Evolutionary conservation across 1,140 invertebrate species (phyloP), one percentile per base, ranked within the genome.

Genomic region (Drosophila auraria): DNA sequence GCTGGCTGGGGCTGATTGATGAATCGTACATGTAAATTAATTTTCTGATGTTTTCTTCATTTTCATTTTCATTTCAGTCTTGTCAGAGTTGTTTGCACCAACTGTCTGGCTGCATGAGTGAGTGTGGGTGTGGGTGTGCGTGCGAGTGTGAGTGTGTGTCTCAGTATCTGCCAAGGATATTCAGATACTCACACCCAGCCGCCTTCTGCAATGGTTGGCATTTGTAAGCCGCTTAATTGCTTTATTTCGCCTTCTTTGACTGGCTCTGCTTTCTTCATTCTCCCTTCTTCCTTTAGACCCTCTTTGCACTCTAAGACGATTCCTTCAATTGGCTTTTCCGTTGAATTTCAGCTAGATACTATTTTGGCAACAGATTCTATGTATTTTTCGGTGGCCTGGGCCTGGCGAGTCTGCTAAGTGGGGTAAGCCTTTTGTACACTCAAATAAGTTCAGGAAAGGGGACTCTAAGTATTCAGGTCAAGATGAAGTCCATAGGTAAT

Each of bases 21-120:
- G 86, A 90, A 90, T 90, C 82, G 86, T 71, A 90, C 72, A 90
- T 90, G 86, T 90, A 90, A 90, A 90, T 90, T 90, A 90, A 90
- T 90, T 90, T 90, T 73, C 86, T 72, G 78, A 77, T 80, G 87
- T 82, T 90, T 86, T 86, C 82, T 86, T 90, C 77, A 86, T 86
- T 82, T 82, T 69, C 33, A 33, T 83, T 76, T 82, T 74, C 60
- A 53, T 59, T 65, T 58, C 57, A 61, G 33, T 66, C 78, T 89
- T 89, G 82, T 90, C 74, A 84, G 84, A 73, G 75, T 84, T 89
- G 77, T 79, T 84, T 75, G 64, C 70, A 71, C 70, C 69, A 71
- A 72, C 69, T 53, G 65, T 53, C 44, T 70, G 58, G 57, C 38
- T 60, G 64, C 15, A 14, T 49, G 68, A 45, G 66, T 38, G 53